These are phyloP conservation scores for Herpailurus yagouaroundi DNA, from an alignment of 2,113 vertebrate species.

Conservation along the genomic window DNA sequence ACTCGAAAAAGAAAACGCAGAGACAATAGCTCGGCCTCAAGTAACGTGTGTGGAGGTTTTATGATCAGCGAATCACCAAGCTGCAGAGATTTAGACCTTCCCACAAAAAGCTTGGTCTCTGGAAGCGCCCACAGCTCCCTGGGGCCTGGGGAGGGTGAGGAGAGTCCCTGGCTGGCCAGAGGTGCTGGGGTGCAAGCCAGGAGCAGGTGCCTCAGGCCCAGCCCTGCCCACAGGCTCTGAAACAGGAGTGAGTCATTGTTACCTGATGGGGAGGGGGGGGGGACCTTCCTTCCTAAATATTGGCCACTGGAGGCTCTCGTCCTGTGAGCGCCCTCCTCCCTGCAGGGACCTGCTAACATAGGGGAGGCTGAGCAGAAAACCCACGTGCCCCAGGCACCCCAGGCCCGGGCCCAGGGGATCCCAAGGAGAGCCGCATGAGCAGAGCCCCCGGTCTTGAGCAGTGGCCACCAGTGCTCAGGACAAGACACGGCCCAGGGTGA, in stretches of 20 bases:
- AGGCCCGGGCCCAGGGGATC: background rate
- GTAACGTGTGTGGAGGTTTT: background rate
- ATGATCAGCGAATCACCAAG: background rate
- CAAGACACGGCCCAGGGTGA: background rate
- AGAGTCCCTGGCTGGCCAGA: rapidly evolving
- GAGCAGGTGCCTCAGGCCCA: background rate
- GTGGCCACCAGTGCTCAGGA: background rate
- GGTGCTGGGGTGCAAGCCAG: background rate
- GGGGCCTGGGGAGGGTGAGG: background rate
- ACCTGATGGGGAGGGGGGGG: background rate
- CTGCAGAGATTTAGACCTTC: constrained; percentile 7
- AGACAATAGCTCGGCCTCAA: constrained; percentile 59
- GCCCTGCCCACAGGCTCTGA: background rate
- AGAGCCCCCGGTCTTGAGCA: background rate
- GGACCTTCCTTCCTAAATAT: background rate
- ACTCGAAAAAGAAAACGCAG: constrained; percentile 38
- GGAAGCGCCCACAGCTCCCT: background rate
- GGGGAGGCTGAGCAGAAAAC: background rate
- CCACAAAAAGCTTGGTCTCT: background rate
- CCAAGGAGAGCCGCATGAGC: background rate
- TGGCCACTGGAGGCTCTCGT: background rate
- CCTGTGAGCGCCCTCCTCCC: rapidly evolving
- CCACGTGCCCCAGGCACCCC: background rate
- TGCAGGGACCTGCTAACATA: background rate
- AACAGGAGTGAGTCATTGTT: background rate